These are phyloP conservation scores for Zaprionus ghesquierei DNA, from an alignment of 1,140 invertebrate genomes.

Conservation along the genomic window DNA sequence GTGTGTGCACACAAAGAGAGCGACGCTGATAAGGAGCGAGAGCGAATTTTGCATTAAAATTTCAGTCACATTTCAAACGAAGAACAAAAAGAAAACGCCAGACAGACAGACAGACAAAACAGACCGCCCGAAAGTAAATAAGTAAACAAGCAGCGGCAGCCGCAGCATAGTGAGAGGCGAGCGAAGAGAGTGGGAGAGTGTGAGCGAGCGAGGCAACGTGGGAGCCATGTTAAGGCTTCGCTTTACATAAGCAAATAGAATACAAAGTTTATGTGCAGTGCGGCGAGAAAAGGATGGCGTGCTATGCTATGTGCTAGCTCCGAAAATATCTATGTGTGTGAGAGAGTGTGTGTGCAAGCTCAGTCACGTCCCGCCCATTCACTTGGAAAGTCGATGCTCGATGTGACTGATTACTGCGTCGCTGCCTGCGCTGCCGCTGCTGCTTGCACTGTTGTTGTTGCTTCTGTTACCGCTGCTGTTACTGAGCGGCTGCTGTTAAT, in stretches of 20 bases:
- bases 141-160: conserved; percentile 56
- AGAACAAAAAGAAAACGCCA: conserved; percentile 52
- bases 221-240: conserved; percentile 47
- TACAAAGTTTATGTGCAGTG: conserved; percentile 42
- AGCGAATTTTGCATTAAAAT: conserved; percentile 63
- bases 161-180: conserved; percentile 21
- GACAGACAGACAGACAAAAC: conserved; percentile 37
- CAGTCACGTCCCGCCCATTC: conserved; percentile 76
- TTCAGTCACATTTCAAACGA: conserved; percentile 74
- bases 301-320: not conserved
- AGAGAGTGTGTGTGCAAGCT: conserved; percentile 26
- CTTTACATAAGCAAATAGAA: conserved; percentile 78
- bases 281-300: conserved; percentile 46
- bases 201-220: conserved; percentile 2
- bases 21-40: conserved; percentile 16
- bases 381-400: conserved; percentile 79
- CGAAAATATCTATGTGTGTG: conserved; percentile 23
- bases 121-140: conserved; percentile 66
- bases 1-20: conserved; percentile 26
- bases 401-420: conserved; percentile 78
- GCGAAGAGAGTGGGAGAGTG: not conserved
- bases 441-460: conserved; percentile 40
- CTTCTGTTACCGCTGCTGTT: conserved; percentile 6
- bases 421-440: conserved; percentile 19
- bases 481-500: conserved; percentile 52